Conservation (phyloP, 64 coral and sea anemone species). For the Anthopleura sola region DNA sequence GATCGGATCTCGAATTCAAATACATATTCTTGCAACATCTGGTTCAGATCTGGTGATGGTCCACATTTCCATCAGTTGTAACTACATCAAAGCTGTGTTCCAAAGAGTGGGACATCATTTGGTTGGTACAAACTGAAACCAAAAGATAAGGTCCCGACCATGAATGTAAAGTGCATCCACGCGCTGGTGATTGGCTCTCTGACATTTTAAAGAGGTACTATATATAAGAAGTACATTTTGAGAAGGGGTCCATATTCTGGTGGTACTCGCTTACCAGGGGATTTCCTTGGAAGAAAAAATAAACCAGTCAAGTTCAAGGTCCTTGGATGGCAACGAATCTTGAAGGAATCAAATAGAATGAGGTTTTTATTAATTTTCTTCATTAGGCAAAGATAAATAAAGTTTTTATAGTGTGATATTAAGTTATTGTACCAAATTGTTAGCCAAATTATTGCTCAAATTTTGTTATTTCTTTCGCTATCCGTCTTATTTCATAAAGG, state of each 20-base stretch:
- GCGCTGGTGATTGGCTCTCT: not conserved
- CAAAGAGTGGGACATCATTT: too few species aligned
- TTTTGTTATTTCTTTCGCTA: too few species aligned
- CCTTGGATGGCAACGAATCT: not conserved
- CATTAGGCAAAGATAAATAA: not conserved
- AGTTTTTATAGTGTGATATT: not conserved
- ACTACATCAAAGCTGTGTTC: too few species aligned
- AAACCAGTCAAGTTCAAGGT: not conserved
- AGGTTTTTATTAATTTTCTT: not conserved
- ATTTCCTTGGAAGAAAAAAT: not conserved
- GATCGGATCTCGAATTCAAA: too few species aligned
- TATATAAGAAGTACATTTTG: not conserved
- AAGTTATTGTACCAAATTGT: not conserved
- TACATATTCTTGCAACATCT: too few species aligned
- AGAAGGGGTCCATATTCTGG: not conserved
- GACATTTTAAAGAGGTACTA: not conserved
- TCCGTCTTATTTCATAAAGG: too few species aligned
- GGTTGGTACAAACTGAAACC: too few species aligned
- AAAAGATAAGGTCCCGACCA: too few species aligned
- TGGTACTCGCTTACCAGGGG: not conserved
- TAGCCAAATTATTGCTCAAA: not conserved
- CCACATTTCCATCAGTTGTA: too few species aligned
- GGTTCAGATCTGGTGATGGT: too few species aligned
- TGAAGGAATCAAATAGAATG: not conserved
- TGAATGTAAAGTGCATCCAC: not conserved